These are phyloP conservation scores for Pseudomyrmex gracilis DNA, from an alignment of 1,140 invertebrate species.

Conservation along the genomic window DNA sequence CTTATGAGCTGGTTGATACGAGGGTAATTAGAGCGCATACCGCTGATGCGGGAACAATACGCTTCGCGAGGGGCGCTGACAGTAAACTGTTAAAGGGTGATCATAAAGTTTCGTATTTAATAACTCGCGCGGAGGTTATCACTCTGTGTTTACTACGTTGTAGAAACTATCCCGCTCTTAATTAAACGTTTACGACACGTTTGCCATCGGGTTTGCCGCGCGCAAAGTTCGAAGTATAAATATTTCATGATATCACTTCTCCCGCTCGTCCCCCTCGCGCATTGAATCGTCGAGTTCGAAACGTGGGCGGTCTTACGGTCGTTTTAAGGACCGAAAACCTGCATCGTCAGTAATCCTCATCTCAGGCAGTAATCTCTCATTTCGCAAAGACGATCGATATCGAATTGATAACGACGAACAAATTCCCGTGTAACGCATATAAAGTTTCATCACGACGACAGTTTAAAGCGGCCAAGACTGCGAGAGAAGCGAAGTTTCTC, in stretches of 20 bases:
- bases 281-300: too few relatives aligned
- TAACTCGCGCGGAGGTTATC: conserved; percentile 62
- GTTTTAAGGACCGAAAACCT: not conserved
- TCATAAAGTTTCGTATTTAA: conserved; percentile 70
- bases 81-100: conserved; percentile 70
- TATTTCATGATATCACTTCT: conserved; percentile 27
- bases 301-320: too few relatives aligned
- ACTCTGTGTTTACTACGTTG: conserved; percentile 65
- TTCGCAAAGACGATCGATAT: not conserved
- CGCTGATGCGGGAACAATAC: conserved; percentile 60
- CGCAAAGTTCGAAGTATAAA: conserved; percentile 56
- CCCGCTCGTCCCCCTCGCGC: too few relatives aligned
- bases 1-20: conserved; percentile 60
- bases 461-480: not conserved
- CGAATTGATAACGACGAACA: not conserved
- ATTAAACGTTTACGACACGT: conserved; percentile 70
- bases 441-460: not conserved
- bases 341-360: conserved; percentile 4
- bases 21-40: conserved; percentile 51
- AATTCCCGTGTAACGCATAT: not conserved
- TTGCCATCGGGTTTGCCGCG: conserved; percentile 48
- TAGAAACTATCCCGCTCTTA: conserved; percentile 64
- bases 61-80: conserved; percentile 22
- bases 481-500: not conserved
- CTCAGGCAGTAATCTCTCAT: too few relatives aligned